Evolutionary conservation across 2,888 invertebrate species (phyloP), one percentile per base, ranked within the genome.

Genomic region (Amblyteles armatorius): DNA sequence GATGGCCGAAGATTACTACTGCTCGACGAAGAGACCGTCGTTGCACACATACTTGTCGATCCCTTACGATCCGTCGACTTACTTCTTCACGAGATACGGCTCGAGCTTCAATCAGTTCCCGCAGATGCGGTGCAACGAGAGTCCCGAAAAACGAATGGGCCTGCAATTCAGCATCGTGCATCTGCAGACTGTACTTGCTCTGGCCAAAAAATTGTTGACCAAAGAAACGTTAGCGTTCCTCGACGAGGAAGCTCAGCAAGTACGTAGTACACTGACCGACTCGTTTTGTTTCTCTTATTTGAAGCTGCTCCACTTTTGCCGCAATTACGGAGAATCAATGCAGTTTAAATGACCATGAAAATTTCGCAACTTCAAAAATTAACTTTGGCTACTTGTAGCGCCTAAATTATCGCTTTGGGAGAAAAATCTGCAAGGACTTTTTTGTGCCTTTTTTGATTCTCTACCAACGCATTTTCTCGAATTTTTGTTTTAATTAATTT

Each of bases 101-200:
- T 98, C 99, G 0, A 98, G 98, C 93, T 99, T 99, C 92, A 97
- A 98, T 94, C 98, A 98, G 93, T 97, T 97, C 90, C 97, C 97
- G 0, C 97, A 97, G 87, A 96, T 97, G 96, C 95, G 97, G 87
- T 96, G 97, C 86, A 96, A 96, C 1, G 97, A 97, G 88, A 96
- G 96, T 0, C 96, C 96, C 0, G 96, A 96, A 84, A 96, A 96
- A 91, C 95, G 95, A 88, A 94, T 94, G n/a, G 95, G 94, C 74
- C 94, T 97, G 83, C 96, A 96, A 88, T 97, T 97, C 90, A 96
- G 96, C 16, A 96, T 98, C 76, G 96, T 96, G 78, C 97, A 98
- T 93, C 94, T 98, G 79, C 96, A 98, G 94, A 97, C 97, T 26
- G 96, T 98, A 73, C 94, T 98, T 86, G 95, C 97, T 0, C 94